Conservation (phyloP, 2,797 vertebrate species). For the Typhlichthys eigenmanni region DNA sequence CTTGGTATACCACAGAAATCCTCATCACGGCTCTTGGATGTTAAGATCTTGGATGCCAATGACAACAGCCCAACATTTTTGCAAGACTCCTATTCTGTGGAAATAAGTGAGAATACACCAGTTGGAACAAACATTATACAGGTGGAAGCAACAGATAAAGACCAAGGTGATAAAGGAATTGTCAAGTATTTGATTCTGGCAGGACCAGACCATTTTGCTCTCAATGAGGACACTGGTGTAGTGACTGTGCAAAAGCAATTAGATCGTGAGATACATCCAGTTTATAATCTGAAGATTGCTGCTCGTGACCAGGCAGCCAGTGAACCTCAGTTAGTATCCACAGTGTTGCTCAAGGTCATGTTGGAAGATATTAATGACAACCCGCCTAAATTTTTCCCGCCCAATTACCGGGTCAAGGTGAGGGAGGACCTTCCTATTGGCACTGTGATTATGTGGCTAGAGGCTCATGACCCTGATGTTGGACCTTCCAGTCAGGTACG, state of each 20-base stretch:
- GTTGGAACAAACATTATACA: constrained; percentile 88
- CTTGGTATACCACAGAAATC: constrained; percentile 97
- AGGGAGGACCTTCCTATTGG: constrained; percentile 95
- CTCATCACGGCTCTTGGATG: constrained; percentile 85
- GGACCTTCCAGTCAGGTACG: constrained; percentile 92
- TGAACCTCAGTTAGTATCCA: constrained; percentile 88
- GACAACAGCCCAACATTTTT: constrained; percentile 93
- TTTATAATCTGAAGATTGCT: constrained; percentile 86
- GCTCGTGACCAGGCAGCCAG: constrained; percentile 86
- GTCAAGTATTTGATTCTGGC: constrained; percentile 90
- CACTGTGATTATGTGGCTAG: constrained; percentile 91
- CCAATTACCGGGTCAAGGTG: constrained; percentile 89
- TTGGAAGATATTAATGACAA: constrained; percentile 97
- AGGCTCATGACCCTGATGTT: constrained; percentile 90
- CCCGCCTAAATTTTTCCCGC: constrained; percentile 90
- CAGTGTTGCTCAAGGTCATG: constrained; percentile 85
- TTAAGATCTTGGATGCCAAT: constrained; percentile 90
- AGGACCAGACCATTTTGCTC: constrained; percentile 87
- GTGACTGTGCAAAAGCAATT: constrained; percentile 82
- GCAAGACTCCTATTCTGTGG: constrained; percentile 87
- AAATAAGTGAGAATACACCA: constrained; percentile 87
- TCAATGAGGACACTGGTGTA: constrained; percentile 84
- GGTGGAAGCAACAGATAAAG: constrained; percentile 91
- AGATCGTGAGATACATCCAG: constrained; percentile 84
- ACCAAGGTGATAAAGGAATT: constrained; percentile 85